These are phyloP conservation scores for Ammospiza nelsoni DNA, from an alignment of 2,113 vertebrate genomes.

Conservation along the genomic window DNA sequence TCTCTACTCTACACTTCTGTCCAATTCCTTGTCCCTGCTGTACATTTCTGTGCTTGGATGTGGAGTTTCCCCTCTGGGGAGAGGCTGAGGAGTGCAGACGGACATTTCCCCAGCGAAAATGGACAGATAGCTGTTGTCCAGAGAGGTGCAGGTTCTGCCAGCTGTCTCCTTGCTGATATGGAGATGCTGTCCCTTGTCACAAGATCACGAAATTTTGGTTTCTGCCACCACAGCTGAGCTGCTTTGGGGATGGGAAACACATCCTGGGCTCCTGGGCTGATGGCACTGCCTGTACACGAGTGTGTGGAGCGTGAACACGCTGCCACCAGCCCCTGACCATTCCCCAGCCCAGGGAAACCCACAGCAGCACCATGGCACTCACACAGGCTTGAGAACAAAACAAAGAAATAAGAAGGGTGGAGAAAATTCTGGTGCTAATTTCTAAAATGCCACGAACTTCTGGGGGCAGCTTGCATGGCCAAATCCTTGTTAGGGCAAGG, in stretches of 20 bases:
- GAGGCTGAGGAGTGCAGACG: rapidly evolving
- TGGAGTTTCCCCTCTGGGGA: not conserved
- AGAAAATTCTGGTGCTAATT: not conserved
- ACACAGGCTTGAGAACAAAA: not conserved
- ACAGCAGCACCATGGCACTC: rapidly evolving
- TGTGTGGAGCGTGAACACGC: rapidly evolving
- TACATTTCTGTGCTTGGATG: not conserved
- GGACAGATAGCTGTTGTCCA: rapidly evolving
- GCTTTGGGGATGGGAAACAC: not conserved
- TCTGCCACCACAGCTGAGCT: not conserved
- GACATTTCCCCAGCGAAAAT: not conserved
- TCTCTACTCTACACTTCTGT: too few relatives aligned
- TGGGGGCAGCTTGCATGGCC: not conserved
- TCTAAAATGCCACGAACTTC: not conserved
- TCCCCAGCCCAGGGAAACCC: not conserved
- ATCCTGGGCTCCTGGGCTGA: not conserved
- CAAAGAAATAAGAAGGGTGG: not conserved
- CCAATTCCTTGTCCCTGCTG: too few relatives aligned
- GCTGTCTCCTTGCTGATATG: not conserved
- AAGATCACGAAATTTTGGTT: not conserved
- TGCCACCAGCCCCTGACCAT: not conserved
- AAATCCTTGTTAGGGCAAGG: not conserved
- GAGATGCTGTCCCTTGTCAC: not conserved
- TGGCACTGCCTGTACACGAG: rapidly evolving
- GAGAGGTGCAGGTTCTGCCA: not conserved